Conservation (phyloP, 2,888 invertebrate genomes). For the Cryptosula pallasiana region DNA sequence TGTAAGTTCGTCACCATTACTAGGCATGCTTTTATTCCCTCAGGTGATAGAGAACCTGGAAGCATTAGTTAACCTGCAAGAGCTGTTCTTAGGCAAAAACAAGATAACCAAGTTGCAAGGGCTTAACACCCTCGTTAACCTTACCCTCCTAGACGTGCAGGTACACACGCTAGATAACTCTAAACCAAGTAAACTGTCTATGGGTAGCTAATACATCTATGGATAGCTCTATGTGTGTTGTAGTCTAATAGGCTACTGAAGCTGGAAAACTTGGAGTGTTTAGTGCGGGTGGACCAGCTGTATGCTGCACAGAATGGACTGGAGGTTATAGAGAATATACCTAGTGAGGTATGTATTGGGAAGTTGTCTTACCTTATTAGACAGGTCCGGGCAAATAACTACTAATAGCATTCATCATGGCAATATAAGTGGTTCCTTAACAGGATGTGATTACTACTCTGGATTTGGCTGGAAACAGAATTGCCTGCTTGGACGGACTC, state of each 20-base stretch:
- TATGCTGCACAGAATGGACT: constrained; percentile 93
- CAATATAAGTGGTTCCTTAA: no score
- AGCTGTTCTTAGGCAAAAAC: constrained; percentile 87
- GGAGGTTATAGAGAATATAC: constrained; percentile 68
- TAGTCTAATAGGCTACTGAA: constrained; percentile 78
- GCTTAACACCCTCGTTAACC: constrained; percentile 65
- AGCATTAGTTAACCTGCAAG: constrained; percentile 67
- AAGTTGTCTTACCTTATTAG: no score
- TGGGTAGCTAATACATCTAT: no score
- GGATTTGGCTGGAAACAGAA: constrained; percentile 83
- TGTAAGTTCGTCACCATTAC: no score
- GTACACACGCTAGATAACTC: constrained; percentile 37
- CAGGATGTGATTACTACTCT: constrained; percentile 67
- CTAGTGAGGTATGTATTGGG: no score
- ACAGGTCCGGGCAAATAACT: no score
- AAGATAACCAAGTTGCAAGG: constrained; percentile 84
- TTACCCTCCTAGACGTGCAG: constrained; percentile 80
- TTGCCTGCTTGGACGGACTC: constrained; percentile 73
- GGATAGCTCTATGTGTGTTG: no score
- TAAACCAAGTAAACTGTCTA: not conserved
- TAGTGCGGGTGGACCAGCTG: constrained; percentile 73
- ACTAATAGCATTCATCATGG: no score
- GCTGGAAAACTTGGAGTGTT: constrained; percentile 75
- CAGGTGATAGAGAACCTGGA: constrained; percentile 82
- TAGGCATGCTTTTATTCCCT: not conserved